Conservation (phyloP, 2,113 vertebrate genomes). For the Nothoprocta perdicaria region DNA sequence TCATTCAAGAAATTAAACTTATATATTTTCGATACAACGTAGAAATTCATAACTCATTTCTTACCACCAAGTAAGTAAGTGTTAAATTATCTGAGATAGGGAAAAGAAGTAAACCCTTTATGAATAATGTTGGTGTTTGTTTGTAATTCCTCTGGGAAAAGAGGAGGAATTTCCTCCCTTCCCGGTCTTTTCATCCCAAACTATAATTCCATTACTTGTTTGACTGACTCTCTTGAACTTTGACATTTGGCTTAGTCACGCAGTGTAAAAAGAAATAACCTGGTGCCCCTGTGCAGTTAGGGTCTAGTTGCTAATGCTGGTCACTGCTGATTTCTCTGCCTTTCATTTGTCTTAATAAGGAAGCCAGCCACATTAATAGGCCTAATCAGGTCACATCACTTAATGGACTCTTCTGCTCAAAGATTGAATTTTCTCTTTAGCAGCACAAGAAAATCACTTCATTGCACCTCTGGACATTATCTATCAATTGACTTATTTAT, state of each 20-base stretch:
- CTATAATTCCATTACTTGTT: slow-evolving; percentile 23
- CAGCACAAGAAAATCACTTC: neutral
- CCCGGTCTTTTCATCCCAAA: slow-evolving; percentile 2
- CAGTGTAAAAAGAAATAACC: neutral
- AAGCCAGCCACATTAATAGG: neutral
- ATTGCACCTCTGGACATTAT: neutral
- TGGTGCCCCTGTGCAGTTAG: neutral
- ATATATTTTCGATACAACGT: neutral
- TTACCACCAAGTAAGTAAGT: neutral
- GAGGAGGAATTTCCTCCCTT: neutral
- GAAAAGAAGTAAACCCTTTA: neutral
- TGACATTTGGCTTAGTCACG: neutral
- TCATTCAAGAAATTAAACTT: neutral
- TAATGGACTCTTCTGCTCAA: neutral
- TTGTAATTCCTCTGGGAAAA: slow-evolving; percentile 28
- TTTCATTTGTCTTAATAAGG: slow-evolving; percentile 19
- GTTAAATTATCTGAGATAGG: neutral
- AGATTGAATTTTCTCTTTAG: neutral
- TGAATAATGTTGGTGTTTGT: slow-evolving; percentile 18
- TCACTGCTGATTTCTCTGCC: neutral
- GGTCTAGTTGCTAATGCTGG: neutral
- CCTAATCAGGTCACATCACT: neutral
- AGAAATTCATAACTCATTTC: neutral
- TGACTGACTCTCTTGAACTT: slow-evolving; percentile 1
- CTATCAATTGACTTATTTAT: neutral